Percentiles rank a stretch among this genome's conserved stretches.
These are phyloP conservation scores for Euzophera pinguis DNA, from an alignment of 2,888 invertebrate species.

Conservation along the genomic window DNA sequence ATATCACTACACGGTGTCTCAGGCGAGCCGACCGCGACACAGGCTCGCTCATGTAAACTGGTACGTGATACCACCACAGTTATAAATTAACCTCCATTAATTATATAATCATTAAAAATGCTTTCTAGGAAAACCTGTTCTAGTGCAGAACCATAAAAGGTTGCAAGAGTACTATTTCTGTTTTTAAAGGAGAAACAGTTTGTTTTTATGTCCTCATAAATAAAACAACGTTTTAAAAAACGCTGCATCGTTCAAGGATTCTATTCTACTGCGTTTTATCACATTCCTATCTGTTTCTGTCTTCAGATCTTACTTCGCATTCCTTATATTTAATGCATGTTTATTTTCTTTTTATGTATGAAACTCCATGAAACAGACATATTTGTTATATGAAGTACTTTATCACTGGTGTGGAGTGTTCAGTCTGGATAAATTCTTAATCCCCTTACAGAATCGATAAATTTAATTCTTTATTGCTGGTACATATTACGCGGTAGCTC, in stretches of 20 bases:
- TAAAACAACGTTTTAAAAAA: constrained; percentile 1
- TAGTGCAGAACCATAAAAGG: background rate
- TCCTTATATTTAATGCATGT: background rate
- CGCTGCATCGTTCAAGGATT: background rate
- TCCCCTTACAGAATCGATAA: constrained; percentile 21
- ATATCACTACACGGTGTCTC: constrained; percentile 22
- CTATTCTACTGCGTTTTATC: constrained; percentile 5
- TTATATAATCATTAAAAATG: constrained; percentile 12
- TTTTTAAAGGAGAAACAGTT: constrained; percentile 5
- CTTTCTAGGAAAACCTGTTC: background rate
- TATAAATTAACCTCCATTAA: constrained; percentile 19
- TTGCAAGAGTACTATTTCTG: background rate
- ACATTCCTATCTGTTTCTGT: constrained; percentile 3
- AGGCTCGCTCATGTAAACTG: constrained; percentile 2
- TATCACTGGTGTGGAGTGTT: constrained; percentile 17
- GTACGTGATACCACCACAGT: constrained; percentile 4
- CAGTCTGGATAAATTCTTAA: constrained; percentile 31
- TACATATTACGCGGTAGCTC: constrained; percentile 30
- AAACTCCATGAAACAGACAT: background rate
- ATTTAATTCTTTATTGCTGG: constrained; percentile 23
- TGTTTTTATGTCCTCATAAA: constrained; percentile 12
- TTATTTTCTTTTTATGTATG: background rate
- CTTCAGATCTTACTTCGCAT: background rate
- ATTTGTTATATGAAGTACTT: background rate
- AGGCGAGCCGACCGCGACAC: background rate